Evolutionary conservation across 1,140 invertebrate species (phyloP), one percentile per base, ranked within the genome.

Genomic region (Drepana arcuata): DNA sequence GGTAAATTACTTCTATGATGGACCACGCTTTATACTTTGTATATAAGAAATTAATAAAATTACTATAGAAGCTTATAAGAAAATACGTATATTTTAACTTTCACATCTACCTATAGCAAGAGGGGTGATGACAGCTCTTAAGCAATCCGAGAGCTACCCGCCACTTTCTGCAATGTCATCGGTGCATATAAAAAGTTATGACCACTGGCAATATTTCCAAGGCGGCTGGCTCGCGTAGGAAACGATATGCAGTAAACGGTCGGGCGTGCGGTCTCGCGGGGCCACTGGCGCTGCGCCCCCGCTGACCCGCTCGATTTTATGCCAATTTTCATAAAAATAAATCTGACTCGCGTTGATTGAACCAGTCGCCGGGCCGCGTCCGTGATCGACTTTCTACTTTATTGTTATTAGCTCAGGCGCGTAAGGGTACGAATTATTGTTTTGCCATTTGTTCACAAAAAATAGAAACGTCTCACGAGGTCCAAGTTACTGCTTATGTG

Each of bases 321-420:
- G 72, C 77, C 74, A 81, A 81, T 81, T 81, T 81, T 81, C 77
- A 81, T 81, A 81, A 81, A 81, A 81, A 81, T 81, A 81, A 81
- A 81, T 81, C 77, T 71, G 77, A 70, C 54, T 69, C 65, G 53
- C 53, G 67, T 67, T 82, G 77, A 79, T 82, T 82, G 77, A 82
- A 79, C 74, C 72, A 73, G 68, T 79, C 74, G 62, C 68, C 71
- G 58, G 64, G 62, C 67, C 47, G 55, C 49, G 63, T 48, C 37
- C 52, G 55, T 62, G 68, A 73, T 73, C 65, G 70, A 65, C 56
- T 71, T 64, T 72, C 77, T 78, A 72, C 75, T 82, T 82, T 82
- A 82, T 82, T 79, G 71, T 82, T 82, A 82, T 82, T 77, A 78
- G 61, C 62, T 71, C 61, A 59, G 56, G 56, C 58, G 58, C 56